A percentile compares a stretch with the other conserved stretches of the same genome.
Evolutionary conservation across 2,888 invertebrate species (phyloP).

Genomic region (Cryptocheilus praepositus): DNA sequence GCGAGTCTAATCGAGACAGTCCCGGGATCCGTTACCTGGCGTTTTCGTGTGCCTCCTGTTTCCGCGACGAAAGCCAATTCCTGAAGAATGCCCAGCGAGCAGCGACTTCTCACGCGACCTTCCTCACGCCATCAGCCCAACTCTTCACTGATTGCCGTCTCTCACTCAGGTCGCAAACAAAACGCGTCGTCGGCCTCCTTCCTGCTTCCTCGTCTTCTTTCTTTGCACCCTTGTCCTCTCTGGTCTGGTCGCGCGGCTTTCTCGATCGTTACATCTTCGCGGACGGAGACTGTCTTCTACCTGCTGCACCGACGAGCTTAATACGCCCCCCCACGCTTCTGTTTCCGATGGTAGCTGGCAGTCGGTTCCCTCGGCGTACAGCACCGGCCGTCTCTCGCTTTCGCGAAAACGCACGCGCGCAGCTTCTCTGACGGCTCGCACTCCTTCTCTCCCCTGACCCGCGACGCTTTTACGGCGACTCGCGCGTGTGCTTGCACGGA

Average conservation of each 20-base stretch:
- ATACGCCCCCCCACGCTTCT: not conserved
- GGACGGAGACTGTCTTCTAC: constrained; percentile 1
- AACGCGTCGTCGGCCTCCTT: not conserved
- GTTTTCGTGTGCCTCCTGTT: no score
- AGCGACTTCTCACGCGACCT: not conserved
- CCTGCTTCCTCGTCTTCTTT: not conserved
- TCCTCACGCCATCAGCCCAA: constrained; percentile 2
- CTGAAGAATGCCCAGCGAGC: no score
- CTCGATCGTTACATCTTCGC: constrained; percentile 10
- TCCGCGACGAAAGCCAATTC: no score
- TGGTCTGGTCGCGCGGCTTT: constrained; percentile 1
- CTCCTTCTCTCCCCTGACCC: not conserved
- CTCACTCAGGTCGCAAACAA: not conserved
- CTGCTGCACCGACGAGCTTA: constrained; percentile 5
- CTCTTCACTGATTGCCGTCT: not conserved
- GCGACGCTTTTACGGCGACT: not conserved
- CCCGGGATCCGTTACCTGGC: no score
- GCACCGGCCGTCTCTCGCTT: not conserved
- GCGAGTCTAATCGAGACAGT: no score
- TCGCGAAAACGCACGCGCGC: not conserved
- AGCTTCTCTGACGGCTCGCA: not conserved
- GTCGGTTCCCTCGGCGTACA: no score
- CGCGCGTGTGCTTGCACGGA: not conserved
- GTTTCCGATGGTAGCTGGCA: no score
- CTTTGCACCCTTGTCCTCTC: not conserved